phyloP scores from a whole-genome alignment of 2,888 invertebrate species.

The Lasiommata megera region DNA sequence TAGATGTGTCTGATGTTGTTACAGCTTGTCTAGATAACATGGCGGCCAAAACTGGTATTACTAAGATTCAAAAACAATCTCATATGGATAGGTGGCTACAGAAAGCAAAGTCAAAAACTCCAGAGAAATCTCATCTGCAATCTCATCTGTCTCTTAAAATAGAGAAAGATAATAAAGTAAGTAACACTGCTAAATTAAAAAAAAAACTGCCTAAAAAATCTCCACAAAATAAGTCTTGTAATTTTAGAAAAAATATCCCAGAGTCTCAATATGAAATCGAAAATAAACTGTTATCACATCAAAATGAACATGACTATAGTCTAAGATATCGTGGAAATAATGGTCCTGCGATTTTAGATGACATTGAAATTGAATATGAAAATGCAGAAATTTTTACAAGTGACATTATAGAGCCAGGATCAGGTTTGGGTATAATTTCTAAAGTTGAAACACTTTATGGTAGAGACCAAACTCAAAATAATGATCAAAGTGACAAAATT shows the following conservation, averaged over 20 bases:
- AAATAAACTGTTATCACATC: constrained; percentile 35
- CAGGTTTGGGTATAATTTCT: constrained; percentile 36
- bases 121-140: constrained; percentile 60
- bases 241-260: constrained; percentile 45
- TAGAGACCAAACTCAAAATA: constrained; percentile 21
- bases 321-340: constrained; percentile 15
- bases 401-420: constrained; percentile 26
- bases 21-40: constrained; percentile 75
- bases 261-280: constrained; percentile 46
- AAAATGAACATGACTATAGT: constrained; percentile 54
- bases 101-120: constrained; percentile 76
- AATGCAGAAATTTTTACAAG: constrained; percentile 30
- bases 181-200: constrained; percentile 42
- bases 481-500: constrained; percentile 15
- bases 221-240: constrained; percentile 43
- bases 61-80: constrained; percentile 71
- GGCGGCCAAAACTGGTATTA: constrained; percentile 75
- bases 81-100: constrained; percentile 78
- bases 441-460: constrained; percentile 40
- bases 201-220: constrained; percentile 34
- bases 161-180: constrained; percentile 29
- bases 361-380: constrained; percentile 23
- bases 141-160: constrained; percentile 32
- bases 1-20: constrained; percentile 72
- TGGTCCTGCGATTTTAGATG: constrained; percentile 21